phyloP scores from a whole-genome alignment of 92 coral and sea anemone species.

The Parazoanthus swiftii region DNA sequence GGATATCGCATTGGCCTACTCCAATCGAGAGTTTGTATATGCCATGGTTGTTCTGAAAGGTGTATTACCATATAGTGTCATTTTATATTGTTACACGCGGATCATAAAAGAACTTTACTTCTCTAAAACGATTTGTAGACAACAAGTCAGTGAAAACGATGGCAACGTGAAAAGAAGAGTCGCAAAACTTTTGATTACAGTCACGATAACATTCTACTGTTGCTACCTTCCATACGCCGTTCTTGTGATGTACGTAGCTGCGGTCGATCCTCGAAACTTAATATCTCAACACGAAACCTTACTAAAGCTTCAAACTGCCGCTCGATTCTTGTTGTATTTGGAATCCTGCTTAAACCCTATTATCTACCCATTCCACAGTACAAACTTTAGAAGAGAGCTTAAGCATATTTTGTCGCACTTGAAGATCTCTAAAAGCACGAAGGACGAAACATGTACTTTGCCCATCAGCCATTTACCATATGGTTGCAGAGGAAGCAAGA shows the following conservation, averaged over 20 bases:
- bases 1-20: not conserved
- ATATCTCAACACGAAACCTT: not conserved
- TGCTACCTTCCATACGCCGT: slow-evolving; percentile 1
- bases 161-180: not conserved
- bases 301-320: not conserved
- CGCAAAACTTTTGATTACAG: not conserved
- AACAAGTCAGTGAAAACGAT: not conserved
- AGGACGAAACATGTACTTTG: not conserved
- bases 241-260: not conserved
- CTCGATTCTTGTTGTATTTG: slow-evolving; percentile 12
- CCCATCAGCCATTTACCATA: not conserved
- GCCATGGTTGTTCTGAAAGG: slow-evolving; percentile 2
- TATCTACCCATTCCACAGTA: slow-evolving; percentile 10
- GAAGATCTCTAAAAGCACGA: not conserved
- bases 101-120: not conserved
- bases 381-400: slow-evolving; percentile 17
- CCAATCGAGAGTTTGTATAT: not conserved
- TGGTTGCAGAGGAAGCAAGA: not conserved
- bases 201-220: not conserved
- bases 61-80: not conserved
- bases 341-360: slow-evolving; percentile 8
- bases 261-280: not conserved
- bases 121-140: slow-evolving; percentile 8
- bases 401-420: not conserved
- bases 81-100: not conserved